These are phyloP conservation scores for Caenorhabditis remanei DNA, from an alignment of 1,140 invertebrate species.

Conservation along the genomic window DNA sequence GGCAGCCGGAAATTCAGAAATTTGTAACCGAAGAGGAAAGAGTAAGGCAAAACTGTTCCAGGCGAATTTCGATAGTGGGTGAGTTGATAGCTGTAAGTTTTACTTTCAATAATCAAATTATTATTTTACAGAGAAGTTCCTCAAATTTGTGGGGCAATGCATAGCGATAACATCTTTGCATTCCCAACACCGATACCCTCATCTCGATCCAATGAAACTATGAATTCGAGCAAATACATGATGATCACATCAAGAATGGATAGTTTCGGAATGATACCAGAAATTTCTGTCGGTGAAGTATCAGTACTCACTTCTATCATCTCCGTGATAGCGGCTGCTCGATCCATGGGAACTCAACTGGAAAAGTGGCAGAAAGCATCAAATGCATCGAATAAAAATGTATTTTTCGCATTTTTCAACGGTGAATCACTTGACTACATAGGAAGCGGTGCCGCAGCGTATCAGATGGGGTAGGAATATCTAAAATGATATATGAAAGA, in stretches of 20 bases:
- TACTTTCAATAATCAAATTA: background rate
- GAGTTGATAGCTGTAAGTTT: background rate
- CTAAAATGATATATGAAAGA: slow-evolving; percentile 61
- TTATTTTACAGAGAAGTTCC: slow-evolving; percentile 6
- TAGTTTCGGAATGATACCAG: slow-evolving; percentile 68
- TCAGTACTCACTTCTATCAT: slow-evolving; percentile 71
- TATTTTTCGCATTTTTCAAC: slow-evolving; percentile 71
- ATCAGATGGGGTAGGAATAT: slow-evolving; percentile 65
- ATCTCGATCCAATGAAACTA: background rate
- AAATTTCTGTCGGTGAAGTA: slow-evolving; percentile 67
- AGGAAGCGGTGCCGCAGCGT: slow-evolving; percentile 70
- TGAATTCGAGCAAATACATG: slow-evolving; percentile 63
- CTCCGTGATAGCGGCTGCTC: slow-evolving; percentile 68
- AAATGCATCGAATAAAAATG: slow-evolving; percentile 60
- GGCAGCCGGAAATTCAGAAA: slow-evolving; percentile 68
- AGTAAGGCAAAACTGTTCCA: slow-evolving; percentile 52
- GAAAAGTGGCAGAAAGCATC: slow-evolving; percentile 66
- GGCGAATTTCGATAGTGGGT: slow-evolving; percentile 49
- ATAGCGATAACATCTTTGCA: slow-evolving; percentile 34
- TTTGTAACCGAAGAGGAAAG: slow-evolving; percentile 64
- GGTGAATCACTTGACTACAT: slow-evolving; percentile 73
- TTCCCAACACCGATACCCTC: slow-evolving; percentile 5
- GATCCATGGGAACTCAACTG: slow-evolving; percentile 68
- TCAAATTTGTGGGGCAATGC: slow-evolving; percentile 49
- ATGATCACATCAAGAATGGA: slow-evolving; percentile 65